Conservation (phyloP, 2,888 invertebrate species). For the Meteorus colon region DNA sequence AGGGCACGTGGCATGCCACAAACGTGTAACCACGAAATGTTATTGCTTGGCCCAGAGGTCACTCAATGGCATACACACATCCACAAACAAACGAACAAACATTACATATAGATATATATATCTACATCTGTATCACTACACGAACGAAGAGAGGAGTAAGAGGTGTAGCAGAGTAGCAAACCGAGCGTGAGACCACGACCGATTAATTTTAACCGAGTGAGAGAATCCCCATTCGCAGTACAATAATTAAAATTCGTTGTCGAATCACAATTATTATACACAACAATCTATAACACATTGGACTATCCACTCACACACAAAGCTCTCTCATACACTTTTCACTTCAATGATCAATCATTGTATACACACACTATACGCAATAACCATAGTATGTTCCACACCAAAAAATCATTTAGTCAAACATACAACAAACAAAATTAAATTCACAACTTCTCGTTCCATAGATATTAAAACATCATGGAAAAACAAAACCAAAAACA, state of each 20-base stretch:
- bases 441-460: background rate
- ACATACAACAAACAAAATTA: background rate
- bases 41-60: slow-evolving; percentile 32
- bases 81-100: background rate
- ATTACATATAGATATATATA: background rate
- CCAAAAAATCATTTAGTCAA: background rate
- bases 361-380: background rate
- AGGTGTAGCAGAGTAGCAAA: slow-evolving; percentile 9
- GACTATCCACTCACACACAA: background rate
- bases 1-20: slow-evolving; percentile 32
- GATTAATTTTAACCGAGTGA: slow-evolving; percentile 61
- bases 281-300: background rate
- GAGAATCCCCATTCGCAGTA: slow-evolving; percentile 55
- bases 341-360: background rate
- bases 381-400: background rate
- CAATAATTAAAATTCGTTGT: slow-evolving; percentile 67
- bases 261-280: slow-evolving; percentile 57
- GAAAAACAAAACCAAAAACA: background rate
- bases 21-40: slow-evolving; percentile 40
- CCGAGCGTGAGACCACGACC: slow-evolving; percentile 41
- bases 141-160: background rate
- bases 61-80: background rate
- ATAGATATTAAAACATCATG: background rate
- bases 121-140: background rate
- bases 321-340: background rate